Evolutionary conservation across 2,888 invertebrate genomes (phyloP).

Genomic region (Amphipoea oculea): DNA sequence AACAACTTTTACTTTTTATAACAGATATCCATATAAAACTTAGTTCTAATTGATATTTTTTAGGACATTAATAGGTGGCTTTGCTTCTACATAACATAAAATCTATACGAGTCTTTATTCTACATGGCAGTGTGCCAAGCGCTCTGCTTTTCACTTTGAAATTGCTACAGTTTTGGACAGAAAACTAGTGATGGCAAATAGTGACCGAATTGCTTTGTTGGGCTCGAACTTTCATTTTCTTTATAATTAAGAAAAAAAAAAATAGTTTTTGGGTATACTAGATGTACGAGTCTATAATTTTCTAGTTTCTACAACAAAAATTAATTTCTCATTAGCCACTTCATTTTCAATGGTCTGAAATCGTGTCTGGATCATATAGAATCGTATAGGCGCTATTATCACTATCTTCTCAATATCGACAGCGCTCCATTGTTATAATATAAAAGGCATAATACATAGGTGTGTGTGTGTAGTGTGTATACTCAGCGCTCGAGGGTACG

Average conservation of each 20-base stretch:
- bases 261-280: not conserved
- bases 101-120: constrained; percentile 9
- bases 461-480: constrained; percentile 38
- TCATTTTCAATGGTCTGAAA: constrained; percentile 14
- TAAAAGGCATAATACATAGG: constrained; percentile 45
- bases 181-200: constrained; percentile 54
- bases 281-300: not conserved
- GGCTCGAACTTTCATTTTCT: constrained; percentile 1
- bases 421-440: constrained; percentile 47
- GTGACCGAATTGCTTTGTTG: constrained; percentile 25
- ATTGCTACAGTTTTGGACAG: constrained; percentile 55
- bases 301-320: not conserved
- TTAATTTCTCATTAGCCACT: not conserved
- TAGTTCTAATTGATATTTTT: constrained; percentile 1
- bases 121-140: constrained; percentile 47
- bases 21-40: not conserved
- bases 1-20: not conserved
- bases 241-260: not conserved
- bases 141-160: constrained; percentile 47
- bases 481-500: constrained; percentile 40
- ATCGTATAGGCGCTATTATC: constrained; percentile 14
- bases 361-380: constrained; percentile 21
- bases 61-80: constrained; percentile 9
- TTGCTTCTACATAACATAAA: constrained; percentile 17
- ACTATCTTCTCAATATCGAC: constrained; percentile 51